A percentile compares a stretch with the other conserved stretches of the same genome.
Evolutionary conservation across 92 coral and sea anemone species (phyloP).

Genomic region (Montipora capitata): DNA sequence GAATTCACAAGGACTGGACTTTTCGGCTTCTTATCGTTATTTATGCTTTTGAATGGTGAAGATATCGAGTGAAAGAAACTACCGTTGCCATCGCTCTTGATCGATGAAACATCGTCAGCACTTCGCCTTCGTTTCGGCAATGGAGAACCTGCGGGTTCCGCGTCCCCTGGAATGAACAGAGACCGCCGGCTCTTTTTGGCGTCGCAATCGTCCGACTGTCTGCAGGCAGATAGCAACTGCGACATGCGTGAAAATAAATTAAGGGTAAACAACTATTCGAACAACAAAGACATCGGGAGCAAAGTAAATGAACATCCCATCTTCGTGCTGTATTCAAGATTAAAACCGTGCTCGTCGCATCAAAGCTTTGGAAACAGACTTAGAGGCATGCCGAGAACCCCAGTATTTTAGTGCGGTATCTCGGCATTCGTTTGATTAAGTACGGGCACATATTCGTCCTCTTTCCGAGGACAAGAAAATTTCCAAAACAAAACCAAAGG

Average conservation of each 20-base stretch:
- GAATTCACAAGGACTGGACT: constrained; percentile 22
- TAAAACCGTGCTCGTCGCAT: too few species aligned
- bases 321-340: too few species aligned
- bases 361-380: too few species aligned
- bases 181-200: constrained; percentile 85
- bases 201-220: constrained; percentile 71
- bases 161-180: constrained; percentile 57
- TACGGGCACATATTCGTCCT: too few species aligned
- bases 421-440: too few species aligned
- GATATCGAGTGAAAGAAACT: constrained; percentile 77
- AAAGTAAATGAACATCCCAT: too few species aligned
- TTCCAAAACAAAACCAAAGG: too few species aligned
- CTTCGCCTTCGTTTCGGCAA: constrained; percentile 67
- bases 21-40: constrained; percentile 14
- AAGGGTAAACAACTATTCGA: constrained; percentile 45
- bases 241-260: constrained; percentile 82
- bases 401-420: too few species aligned
- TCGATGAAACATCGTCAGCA: constrained; percentile 50
- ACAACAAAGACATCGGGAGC: too few species aligned
- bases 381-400: too few species aligned
- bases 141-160: constrained; percentile 56
- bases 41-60: constrained; percentile 78
- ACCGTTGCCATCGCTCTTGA: constrained; percentile 12
- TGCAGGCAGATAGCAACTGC: constrained; percentile 88
- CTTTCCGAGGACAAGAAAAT: too few species aligned